Evolutionary conservation across 2,113 vertebrate genomes (phyloP).

Genomic region (Bettongia penicillata): DNA sequence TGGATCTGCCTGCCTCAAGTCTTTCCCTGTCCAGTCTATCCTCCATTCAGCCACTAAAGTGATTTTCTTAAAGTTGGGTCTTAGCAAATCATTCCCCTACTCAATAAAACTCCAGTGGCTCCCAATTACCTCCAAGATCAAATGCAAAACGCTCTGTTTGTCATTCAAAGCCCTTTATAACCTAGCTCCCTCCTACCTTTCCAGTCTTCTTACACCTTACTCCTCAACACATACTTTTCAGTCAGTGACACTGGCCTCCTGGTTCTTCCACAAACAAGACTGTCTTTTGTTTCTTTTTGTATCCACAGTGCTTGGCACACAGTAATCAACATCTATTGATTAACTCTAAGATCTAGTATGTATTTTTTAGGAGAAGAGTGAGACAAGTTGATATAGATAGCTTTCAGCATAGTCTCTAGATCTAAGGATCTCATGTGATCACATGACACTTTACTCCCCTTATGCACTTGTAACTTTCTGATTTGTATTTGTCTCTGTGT

Average conservation of each 20-base stretch:
- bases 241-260: not conserved
- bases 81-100: not conserved
- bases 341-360: not conserved
- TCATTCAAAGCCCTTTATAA: not conserved
- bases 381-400: not conserved
- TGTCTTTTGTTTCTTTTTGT: not conserved
- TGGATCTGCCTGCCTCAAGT: not conserved
- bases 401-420: not conserved
- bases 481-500: not conserved
- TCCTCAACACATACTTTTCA: not conserved
- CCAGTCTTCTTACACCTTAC: not conserved
- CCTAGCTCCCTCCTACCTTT: not conserved
- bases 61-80: not conserved
- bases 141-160: not conserved
- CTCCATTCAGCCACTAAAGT: not conserved
- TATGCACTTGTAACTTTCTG: not conserved
- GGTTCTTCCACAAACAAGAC: not conserved
- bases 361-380: not conserved
- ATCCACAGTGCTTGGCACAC: not conserved
- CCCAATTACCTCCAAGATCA: not conserved
- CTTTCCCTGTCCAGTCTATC: too few relatives aligned
- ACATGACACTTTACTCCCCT: not conserved
- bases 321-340: not conserved
- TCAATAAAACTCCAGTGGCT: not conserved
- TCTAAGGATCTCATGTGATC: not conserved